A percentile compares a stretch with the other conserved stretches of the same genome.
These are phyloP conservation scores for Lophius piscatorius DNA, from an alignment of 2,113 vertebrate genomes.

Conservation along the genomic window DNA sequence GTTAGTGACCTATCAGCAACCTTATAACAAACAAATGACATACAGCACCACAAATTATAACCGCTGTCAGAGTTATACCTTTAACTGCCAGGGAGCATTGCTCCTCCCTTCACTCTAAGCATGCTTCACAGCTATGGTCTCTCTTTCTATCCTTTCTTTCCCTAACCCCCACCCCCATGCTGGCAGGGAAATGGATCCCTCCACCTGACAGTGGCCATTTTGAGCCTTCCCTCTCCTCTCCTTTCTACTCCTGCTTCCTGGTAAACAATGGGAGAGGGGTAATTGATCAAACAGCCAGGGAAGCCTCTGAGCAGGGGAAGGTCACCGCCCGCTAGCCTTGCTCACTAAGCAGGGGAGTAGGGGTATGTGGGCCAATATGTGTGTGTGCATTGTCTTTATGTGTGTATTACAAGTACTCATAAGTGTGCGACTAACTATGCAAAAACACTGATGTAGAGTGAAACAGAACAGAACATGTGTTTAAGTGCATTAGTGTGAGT, in stretches of 20 bases:
- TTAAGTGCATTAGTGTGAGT: constrained; percentile 2
- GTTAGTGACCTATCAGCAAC: constrained; percentile 10
- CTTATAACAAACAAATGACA: constrained; percentile 30
- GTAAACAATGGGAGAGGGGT: constrained; percentile 83
- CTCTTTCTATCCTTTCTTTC: constrained; percentile 63
- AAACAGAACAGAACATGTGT: constrained; percentile 29
- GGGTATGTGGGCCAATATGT: constrained; percentile 33
- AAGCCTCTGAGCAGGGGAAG: constrained; percentile 83
- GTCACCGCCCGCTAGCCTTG: constrained; percentile 71
- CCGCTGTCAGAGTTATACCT: constrained; percentile 51
- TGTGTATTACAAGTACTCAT: constrained; percentile 39
- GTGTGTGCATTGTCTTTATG: constrained; percentile 18
- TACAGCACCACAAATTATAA: constrained; percentile 41
- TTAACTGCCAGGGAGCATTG: constrained; percentile 57
- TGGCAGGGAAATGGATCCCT: constrained; percentile 80
- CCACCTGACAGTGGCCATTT: constrained; percentile 82
- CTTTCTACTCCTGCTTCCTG: constrained; percentile 74
- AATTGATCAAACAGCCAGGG: constrained; percentile 87
- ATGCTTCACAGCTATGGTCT: constrained; percentile 80
- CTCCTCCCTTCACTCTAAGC: constrained; percentile 70
- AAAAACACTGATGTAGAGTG: constrained; percentile 31
- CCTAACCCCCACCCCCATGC: constrained; percentile 71
- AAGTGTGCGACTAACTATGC: constrained; percentile 43
- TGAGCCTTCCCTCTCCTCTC: constrained; percentile 75
- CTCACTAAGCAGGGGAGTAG: constrained; percentile 44